phyloP scores from a whole-genome alignment of 2,888 invertebrate genomes.

The Scaptomyza parva region DNA sequence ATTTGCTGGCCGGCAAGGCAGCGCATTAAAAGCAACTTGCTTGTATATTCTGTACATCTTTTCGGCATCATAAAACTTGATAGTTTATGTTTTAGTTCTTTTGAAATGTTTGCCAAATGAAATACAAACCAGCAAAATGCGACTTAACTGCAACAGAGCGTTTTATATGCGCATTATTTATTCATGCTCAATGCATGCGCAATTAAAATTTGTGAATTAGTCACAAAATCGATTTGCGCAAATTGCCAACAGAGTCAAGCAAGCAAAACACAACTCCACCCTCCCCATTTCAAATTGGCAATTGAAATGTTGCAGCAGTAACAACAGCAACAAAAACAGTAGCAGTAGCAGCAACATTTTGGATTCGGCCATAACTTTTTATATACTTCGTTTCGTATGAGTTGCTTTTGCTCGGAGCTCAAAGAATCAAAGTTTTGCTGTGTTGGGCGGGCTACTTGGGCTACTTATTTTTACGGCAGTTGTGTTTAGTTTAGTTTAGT shows the following conservation, averaged over 20 bases:
- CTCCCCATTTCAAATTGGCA: slow-evolving; percentile 37
- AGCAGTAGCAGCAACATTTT: slow-evolving; percentile 2
- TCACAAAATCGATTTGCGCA: slow-evolving; percentile 73
- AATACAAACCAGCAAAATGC: slow-evolving; percentile 46
- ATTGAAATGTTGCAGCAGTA: slow-evolving; percentile 43
- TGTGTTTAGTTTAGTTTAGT: slow-evolving; percentile 51
- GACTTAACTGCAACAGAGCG: slow-evolving; percentile 35
- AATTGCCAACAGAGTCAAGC: slow-evolving; percentile 50
- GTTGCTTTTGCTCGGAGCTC: slow-evolving; percentile 22
- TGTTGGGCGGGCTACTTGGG: slow-evolving; percentile 21
- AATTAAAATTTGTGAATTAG: slow-evolving; percentile 75
- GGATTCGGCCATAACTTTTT: slow-evolving; percentile 48
- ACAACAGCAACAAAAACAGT: neutral
- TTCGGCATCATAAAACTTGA: slow-evolving; percentile 68
- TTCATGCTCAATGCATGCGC: slow-evolving; percentile 72
- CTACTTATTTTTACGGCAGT: slow-evolving; percentile 56
- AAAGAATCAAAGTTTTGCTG: slow-evolving; percentile 48
- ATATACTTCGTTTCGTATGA: slow-evolving; percentile 45
- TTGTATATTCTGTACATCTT: slow-evolving; percentile 59
- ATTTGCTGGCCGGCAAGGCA: slow-evolving; percentile 57
- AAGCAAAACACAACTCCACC: neutral
- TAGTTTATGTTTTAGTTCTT: slow-evolving; percentile 69
- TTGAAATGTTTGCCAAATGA: slow-evolving; percentile 51
- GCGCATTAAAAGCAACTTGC: slow-evolving; percentile 63
- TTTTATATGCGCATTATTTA: slow-evolving; percentile 67